Evolutionary conservation across 2,888 invertebrate genomes (phyloP), one percentile per base, ranked within the genome.

Genomic region (Euzophera pinguis): DNA sequence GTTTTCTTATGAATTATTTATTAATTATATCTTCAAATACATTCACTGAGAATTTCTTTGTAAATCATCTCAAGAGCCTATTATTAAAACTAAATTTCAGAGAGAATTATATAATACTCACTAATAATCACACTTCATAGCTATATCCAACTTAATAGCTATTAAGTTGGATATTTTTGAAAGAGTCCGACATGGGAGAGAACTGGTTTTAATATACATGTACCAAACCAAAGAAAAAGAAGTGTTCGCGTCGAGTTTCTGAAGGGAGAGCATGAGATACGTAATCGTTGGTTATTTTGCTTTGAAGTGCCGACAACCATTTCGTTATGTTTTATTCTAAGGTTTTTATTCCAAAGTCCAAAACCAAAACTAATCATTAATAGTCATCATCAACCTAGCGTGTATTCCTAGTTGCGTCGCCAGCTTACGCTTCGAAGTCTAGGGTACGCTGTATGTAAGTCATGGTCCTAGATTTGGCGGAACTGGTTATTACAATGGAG

Each of bases 211-310:
- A 71, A 73, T 74, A 75, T 76, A 69, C 64, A 64, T 67, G 67
- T 72, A 64, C 66, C 22, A 22, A 22, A 2, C 61, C 63, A 65
- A 73, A 70, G 67, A 78, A 81, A 82, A 84, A 81, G 75, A 78
- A 71, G 73, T 67, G 72, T 77, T 78, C 73, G 73, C 71, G 75
- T 75, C 73, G 76, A 75, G 78, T 75, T 70, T 71, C 72, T 76
- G 75, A 76, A 75, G 73, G 78, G 75, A 77, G 75, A 72, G 69
- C 45, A 45, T 73, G 61, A 70, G 68, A 64, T 63, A 64, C 65
- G 71, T 83, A 84, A 85, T 84, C 79, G 81, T 82, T 76, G 81
- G 79, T 84, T 84, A 84, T 84, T 85, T 75, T 70, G 67, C 84
- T 86, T 86, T 86, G 84, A 84, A 75, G 81, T 75, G 67, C 84